phyloP scores from a whole-genome alignment of 2,797 vertebrate genomes.

The Australoheros facetus region DNA sequence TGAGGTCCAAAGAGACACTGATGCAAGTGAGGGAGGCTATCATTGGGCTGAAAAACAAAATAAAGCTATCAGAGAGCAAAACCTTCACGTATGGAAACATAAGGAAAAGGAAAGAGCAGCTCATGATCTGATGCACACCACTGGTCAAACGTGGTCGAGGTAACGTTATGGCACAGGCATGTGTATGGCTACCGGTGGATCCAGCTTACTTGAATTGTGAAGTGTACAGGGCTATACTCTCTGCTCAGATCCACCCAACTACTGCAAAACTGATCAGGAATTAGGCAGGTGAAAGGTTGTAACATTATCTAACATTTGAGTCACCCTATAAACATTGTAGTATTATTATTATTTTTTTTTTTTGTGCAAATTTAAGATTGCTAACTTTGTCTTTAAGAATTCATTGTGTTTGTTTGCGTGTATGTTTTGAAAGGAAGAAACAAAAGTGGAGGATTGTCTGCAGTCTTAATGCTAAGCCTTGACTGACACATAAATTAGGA shows the following conservation, averaged over 20 bases:
- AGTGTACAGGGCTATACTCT: neutral
- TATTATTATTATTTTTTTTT: neutral
- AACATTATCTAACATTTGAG: neutral
- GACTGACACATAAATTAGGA: slow-evolving; percentile 63
- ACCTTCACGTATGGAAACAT: neutral
- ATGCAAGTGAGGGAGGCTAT: neutral
- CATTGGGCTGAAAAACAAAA: neutral
- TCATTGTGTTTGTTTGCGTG: slow-evolving; percentile 16
- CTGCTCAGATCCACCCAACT: neutral
- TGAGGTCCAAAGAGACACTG: neutral
- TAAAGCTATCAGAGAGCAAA: neutral
- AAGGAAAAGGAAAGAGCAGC: neutral
- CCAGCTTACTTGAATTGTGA: neutral
- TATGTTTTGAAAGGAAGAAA: slow-evolving; percentile 9
- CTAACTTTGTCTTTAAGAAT: neutral
- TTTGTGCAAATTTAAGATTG: slow-evolving; percentile 2
- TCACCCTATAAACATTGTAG: neutral
- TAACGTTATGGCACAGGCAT: neutral
- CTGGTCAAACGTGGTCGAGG: neutral
- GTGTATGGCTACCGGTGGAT: neutral
- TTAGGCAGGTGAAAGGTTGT: neutral
- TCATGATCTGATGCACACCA: neutral
- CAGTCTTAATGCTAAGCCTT: slow-evolving; percentile 37
- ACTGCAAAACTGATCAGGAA: neutral
- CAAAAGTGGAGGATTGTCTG: slow-evolving; percentile 27